Percentiles rank a stretch among this genome's conserved stretches.
phyloP scores from a whole-genome alignment of 2,113 vertebrate species.

The Tylochromis polylepis region DNA sequence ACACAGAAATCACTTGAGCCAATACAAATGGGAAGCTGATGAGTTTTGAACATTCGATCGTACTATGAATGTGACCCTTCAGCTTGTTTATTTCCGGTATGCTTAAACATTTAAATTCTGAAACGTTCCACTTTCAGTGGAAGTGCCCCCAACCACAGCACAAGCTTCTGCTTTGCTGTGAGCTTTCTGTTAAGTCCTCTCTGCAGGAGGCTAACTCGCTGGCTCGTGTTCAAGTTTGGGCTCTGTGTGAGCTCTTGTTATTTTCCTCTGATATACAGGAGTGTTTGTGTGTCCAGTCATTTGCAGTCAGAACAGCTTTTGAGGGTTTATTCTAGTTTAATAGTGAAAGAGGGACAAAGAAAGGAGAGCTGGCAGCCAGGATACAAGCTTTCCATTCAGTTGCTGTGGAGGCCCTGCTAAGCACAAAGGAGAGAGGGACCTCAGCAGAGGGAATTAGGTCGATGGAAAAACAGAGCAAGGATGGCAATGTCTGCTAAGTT shows the following conservation, averaged over 20 bases:
- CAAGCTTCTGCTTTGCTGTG: background rate
- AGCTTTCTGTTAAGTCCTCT: background rate
- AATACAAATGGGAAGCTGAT: background rate
- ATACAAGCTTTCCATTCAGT: slow-evolving; percentile 48
- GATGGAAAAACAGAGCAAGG: background rate
- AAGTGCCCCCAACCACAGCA: background rate
- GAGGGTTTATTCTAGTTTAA: slow-evolving; percentile 30
- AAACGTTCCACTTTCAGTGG: background rate
- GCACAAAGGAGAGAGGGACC: slow-evolving; percentile 5
- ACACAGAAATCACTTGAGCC: background rate
- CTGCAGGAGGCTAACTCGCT: background rate
- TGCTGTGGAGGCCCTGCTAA: slow-evolving; percentile 10
- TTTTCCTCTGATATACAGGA: background rate
- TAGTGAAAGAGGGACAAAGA: slow-evolving; percentile 8
- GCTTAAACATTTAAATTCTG: background rate
- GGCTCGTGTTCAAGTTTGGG: background rate
- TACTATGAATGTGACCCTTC: background rate
- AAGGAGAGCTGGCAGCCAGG: slow-evolving; percentile 8
- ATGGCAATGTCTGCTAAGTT: background rate
- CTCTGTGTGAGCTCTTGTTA: background rate
- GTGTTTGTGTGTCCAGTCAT: slow-evolving; percentile 12
- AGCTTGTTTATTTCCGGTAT: background rate
- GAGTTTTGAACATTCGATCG: background rate
- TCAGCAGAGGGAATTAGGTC: background rate
- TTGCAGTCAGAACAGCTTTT: slow-evolving; percentile 30